A percentile compares a stretch with the other conserved stretches of the same genome.
These are phyloP conservation scores for Paracentrotus lividus DNA, from an alignment of 53 echinoderm and acorn worm species.

Conservation along the genomic window DNA sequence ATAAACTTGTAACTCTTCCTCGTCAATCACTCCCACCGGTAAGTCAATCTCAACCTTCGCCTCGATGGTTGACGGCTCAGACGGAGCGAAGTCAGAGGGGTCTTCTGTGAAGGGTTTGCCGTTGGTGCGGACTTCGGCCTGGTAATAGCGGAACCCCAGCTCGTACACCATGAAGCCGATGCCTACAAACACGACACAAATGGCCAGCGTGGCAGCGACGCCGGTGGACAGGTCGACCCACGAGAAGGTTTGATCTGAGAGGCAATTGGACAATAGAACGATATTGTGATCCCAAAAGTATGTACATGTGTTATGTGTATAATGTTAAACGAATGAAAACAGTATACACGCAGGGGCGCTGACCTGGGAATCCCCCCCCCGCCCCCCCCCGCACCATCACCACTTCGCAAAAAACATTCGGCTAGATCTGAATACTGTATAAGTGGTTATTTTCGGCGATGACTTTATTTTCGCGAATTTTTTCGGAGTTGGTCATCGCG, in stretches of 20 bases:
- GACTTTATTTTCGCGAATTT: too few relatives aligned
- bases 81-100: background rate
- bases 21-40: background rate
- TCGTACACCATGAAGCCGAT: constrained; percentile 69
- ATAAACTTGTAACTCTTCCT: background rate
- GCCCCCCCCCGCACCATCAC: too few relatives aligned
- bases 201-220: constrained; percentile 70
- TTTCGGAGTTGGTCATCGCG: too few relatives aligned
- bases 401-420: too few relatives aligned
- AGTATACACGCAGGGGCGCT: too few relatives aligned
- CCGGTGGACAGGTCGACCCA: constrained; percentile 74
- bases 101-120: constrained; percentile 14
- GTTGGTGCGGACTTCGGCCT: constrained; percentile 46
- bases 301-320: background rate
- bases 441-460: too few relatives aligned
- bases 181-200: constrained; percentile 65
- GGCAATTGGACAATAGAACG: background rate
- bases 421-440: too few relatives aligned
- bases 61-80: background rate
- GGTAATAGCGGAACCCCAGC: constrained; percentile 68
- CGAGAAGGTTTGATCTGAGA: constrained; percentile 63
- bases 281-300: background rate
- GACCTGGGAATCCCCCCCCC: too few relatives aligned
- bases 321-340: too few relatives aligned
- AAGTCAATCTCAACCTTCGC: background rate